Evolutionary conservation across 2,113 vertebrate species (phyloP).

Genomic region (Chauna torquata): DNA sequence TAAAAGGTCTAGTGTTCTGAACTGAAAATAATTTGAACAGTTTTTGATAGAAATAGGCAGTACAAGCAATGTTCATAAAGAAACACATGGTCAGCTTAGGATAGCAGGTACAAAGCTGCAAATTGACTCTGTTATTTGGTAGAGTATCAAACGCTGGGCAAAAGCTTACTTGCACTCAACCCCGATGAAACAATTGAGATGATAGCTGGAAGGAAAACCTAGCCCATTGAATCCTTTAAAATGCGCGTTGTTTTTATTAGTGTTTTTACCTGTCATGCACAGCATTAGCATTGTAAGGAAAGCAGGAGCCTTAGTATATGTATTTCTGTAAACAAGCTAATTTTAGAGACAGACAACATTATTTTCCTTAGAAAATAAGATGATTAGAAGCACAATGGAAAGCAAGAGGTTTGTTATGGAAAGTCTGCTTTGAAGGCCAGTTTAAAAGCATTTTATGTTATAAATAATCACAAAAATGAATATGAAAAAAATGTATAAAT

Average conservation of each 20-base stretch:
- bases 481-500: background rate
- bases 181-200: background rate
- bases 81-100: background rate
- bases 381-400: background rate
- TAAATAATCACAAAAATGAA: background rate
- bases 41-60: background rate
- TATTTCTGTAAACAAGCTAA: background rate
- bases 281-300: background rate
- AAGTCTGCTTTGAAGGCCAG: background rate
- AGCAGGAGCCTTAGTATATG: background rate
- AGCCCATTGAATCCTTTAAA: background rate
- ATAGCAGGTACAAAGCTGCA: background rate
- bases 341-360: background rate
- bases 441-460: background rate
- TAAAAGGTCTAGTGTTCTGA: background rate
- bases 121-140: background rate
- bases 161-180: background rate
- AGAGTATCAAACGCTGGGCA: background rate
- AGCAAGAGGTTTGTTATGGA: background rate
- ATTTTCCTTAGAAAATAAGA: background rate
- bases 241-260: background rate
- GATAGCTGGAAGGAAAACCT: background rate
- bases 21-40: background rate
- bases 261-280: background rate
- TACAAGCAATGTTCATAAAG: background rate